phyloP scores from a whole-genome alignment of 1,140 invertebrate species.

The Hypsibius dujardini region DNA sequence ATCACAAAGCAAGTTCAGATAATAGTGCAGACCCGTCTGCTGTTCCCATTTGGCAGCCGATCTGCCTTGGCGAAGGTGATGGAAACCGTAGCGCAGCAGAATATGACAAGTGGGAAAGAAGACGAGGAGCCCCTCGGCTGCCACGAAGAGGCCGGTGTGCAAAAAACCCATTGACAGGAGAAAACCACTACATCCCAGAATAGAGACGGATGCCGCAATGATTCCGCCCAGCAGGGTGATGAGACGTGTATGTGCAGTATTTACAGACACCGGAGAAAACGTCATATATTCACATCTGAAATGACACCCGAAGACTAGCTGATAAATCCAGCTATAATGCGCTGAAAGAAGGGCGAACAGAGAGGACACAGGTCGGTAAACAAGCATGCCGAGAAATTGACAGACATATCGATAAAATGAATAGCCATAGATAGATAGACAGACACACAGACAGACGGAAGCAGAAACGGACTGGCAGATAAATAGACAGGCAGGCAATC shows the following conservation, averaged over 20 bases:
- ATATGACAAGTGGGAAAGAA: neutral
- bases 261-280: neutral
- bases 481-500: no score
- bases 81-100: neutral
- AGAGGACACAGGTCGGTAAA: neutral
- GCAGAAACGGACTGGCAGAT: no score
- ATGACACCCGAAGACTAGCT: no score
- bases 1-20: neutral
- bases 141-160: neutral
- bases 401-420: neutral
- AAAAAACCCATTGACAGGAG: neutral
- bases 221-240: neutral
- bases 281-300: slow-evolving; percentile 6
- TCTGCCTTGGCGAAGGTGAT: neutral
- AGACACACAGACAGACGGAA: no score
- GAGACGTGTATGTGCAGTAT: neutral
- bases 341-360: no score
- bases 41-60: neutral
- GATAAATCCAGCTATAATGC: no score
- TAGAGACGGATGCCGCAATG: neutral
- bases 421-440: no score
- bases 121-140: neutral
- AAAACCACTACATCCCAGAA: neutral
- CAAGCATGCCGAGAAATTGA: neutral
- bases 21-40: neutral